Percentiles rank a stretch among this genome's conserved stretches.
phyloP scores from a whole-genome alignment of 2,888 invertebrate species.

The Aporophyla nigra region DNA sequence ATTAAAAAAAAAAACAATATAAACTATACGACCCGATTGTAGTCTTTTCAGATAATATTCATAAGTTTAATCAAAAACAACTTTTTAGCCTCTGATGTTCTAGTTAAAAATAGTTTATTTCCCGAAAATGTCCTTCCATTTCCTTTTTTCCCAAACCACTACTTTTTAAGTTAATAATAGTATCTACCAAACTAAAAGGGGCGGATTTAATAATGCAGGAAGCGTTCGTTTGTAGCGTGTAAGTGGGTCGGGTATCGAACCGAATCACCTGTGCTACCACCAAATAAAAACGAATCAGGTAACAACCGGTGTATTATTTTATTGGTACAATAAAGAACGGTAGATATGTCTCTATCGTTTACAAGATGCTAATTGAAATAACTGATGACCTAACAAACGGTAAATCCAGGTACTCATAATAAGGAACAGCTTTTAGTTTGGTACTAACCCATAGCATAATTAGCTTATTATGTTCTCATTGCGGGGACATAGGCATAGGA shows the following conservation, averaged over 20 bases:
- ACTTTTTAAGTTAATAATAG: not conserved
- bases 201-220: slow-evolving; percentile 48
- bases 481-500: too few species aligned
- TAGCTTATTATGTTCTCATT: too few species aligned
- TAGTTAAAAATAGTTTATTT: not conserved
- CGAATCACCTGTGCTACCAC: slow-evolving; percentile 22
- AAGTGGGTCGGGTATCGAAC: slow-evolving; percentile 60
- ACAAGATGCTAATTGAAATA: not conserved
- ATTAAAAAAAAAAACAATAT: too few species aligned
- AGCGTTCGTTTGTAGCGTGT: slow-evolving; percentile 34
- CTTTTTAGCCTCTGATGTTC: not conserved
- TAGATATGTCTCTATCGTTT: not conserved
- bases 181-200: slow-evolving; percentile 8
- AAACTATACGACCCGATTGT: too few species aligned
- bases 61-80: not conserved
- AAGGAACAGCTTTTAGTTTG: too few species aligned
- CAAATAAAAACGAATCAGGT: too few species aligned
- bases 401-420: not conserved
- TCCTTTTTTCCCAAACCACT: not conserved
- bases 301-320: not conserved
- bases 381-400: not conserved
- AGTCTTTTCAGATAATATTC: not conserved
- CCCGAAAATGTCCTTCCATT: too few species aligned
- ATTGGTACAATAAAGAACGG: not conserved
- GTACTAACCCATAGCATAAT: too few species aligned